Base-by-base conservation (phyloP, 2,797 vertebrate genomes). In the Distichodus sexfasciatus region DNA sequence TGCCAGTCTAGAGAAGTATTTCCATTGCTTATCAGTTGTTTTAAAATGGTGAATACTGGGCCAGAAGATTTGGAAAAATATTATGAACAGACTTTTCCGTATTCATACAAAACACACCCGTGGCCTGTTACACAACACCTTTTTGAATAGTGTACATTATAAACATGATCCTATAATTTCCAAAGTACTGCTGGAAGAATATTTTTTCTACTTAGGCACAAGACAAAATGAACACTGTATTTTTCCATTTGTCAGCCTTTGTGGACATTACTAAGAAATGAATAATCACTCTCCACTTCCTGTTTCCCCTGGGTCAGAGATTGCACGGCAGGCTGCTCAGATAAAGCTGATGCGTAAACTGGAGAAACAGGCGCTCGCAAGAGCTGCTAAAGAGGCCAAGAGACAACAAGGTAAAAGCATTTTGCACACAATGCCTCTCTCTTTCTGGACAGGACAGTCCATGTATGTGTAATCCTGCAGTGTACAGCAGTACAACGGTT, bases 271-370 rank as follows among this genome's bases (percentile, higher is more conserved):
- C 59, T 2, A 53, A 47, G 17, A 47, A 50, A 58, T 65, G 60
- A 55, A 48, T 26, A 64, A 41, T 63, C 41, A 66, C 44, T 3
- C 28, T 53, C 5, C n/a, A 36, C 63, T 72, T 67, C 48, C 48
- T 73, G 55, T 55, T 73, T 61, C 65, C 47, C 59, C 17, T 54
- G 38, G 47, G 60, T 83, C 88, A 98, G 96, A 97, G 92, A 96
- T 97, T 77, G 96, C 96, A 40, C 94, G 94, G 69, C 95, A 98
- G 88, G 96, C 94, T 70, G 94, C 96, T 72, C 94, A 98, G 81
- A 95, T 98, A 82, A 98, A 98, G 85, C 89, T 97, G 81, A 90
- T 96, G 82, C 92, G 94, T 78, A 97, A 95, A 84, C 91, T 96
- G 66, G 94, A 98, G 87, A 98, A 94, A 70, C 95, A 97, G 76